phyloP scores from a whole-genome alignment of 2,797 vertebrate species.

The Acrocephalus scirpaceus region DNA sequence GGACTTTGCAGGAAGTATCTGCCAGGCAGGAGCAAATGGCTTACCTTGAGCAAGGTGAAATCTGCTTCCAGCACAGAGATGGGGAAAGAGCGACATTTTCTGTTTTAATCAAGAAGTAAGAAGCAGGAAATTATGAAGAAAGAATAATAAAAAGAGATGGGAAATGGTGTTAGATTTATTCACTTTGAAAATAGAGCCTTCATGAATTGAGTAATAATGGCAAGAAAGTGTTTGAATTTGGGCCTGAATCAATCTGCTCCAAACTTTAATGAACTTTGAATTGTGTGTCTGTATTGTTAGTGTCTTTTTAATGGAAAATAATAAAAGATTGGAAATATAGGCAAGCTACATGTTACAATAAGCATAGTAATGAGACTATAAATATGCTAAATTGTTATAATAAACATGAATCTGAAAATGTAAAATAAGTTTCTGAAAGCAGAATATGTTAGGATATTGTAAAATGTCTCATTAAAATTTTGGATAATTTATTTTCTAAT shows the following conservation, averaged over 20 bases:
- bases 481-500: not conserved
- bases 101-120: not conserved
- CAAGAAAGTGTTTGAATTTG: not conserved
- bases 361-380: not conserved
- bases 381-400: not conserved
- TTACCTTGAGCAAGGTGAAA: not conserved
- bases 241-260: not conserved
- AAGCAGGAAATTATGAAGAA: not conserved
- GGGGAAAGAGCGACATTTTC: not conserved
- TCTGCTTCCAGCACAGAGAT: not conserved
- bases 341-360: not conserved
- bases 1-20: not conserved
- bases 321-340: not conserved
- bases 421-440: not conserved
- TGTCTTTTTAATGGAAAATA: not conserved
- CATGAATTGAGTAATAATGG: not conserved
- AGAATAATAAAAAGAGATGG: not conserved
- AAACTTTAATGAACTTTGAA: constrained; percentile 1
- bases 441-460: not conserved
- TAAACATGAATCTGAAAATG: constrained; percentile 18
- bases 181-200: not conserved
- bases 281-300: not conserved
- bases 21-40: not conserved
- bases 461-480: constrained; percentile 25
- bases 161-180: not conserved